A percentile compares a stretch with the other conserved stretches of the same genome.
phyloP scores from a whole-genome alignment of 2,888 invertebrate genomes.

The Synanthedon vespiformis region DNA sequence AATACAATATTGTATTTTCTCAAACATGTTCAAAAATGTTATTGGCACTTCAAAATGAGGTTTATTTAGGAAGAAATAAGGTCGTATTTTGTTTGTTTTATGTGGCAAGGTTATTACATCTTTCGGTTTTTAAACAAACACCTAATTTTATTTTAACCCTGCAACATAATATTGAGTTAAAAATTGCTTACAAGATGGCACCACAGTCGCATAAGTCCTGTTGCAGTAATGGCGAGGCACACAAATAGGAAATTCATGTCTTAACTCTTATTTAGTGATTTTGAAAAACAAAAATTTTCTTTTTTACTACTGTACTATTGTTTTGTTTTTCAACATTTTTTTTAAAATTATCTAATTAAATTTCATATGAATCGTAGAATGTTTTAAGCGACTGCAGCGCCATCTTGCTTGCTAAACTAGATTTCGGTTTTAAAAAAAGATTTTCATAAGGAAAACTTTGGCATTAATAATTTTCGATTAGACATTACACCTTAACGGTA shows the following conservation, averaged over 20 bases:
- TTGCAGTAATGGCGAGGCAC: too few species aligned
- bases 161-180: too few species aligned
- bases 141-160: neutral
- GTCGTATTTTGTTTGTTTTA: neutral
- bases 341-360: neutral
- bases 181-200: too few species aligned
- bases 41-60: conserved; percentile 20
- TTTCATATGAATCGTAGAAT: neutral
- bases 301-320: too few species aligned
- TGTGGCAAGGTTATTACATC: neutral
- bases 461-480: neutral
- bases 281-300: too few species aligned
- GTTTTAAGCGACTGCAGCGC: neutral
- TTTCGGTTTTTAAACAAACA: neutral
- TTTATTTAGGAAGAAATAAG: neutral
- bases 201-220: too few species aligned
- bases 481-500: conserved; percentile 11
- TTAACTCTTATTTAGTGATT: too few species aligned
- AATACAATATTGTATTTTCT: conserved; percentile 5
- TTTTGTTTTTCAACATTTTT: neutral
- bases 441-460: too few species aligned
- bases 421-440: too few species aligned
- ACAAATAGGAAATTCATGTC: too few species aligned
- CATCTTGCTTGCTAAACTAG: neutral
- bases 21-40: conserved; percentile 10